Percentiles rank a stretch among this genome's conserved stretches.
These are phyloP conservation scores for Pediacus dermestoides DNA, from an alignment of 2,888 invertebrate species.

Conservation along the genomic window DNA sequence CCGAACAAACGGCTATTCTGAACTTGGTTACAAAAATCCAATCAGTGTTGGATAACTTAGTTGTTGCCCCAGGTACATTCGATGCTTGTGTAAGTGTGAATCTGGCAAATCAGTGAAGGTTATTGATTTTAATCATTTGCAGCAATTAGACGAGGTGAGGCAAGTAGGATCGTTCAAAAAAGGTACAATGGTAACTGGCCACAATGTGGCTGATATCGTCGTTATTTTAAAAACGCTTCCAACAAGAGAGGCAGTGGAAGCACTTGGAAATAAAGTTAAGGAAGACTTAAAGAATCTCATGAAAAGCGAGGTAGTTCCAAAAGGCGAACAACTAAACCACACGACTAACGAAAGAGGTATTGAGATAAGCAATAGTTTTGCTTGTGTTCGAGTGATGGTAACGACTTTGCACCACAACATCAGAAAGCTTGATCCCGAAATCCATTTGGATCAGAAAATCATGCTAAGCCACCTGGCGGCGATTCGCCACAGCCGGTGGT, in stretches of 20 bases:
- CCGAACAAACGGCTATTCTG: constrained; percentile 88
- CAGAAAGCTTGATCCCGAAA: constrained; percentile 87
- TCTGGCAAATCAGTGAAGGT: no score
- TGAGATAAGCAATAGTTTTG: constrained; percentile 80
- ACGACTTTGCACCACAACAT: constrained; percentile 93
- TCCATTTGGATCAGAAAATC: constrained; percentile 68
- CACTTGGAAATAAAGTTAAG: constrained; percentile 81
- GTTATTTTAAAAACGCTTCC: constrained; percentile 95
- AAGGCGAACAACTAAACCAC: constrained; percentile 56
- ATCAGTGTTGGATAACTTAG: constrained; percentile 87
- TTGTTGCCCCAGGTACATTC: constrained; percentile 90
- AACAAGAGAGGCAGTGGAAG: constrained; percentile 92
- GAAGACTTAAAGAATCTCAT: constrained; percentile 79
- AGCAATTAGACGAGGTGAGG: constrained; percentile 91
- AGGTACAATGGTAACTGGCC: constrained; percentile 94
- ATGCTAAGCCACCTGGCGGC: constrained; percentile 89
- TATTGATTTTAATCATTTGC: no score
- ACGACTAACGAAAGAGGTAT: constrained; percentile 75
- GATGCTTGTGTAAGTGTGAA: constrained; percentile 86
- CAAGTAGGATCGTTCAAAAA: constrained; percentile 98
- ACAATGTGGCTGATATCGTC: constrained; percentile 94
- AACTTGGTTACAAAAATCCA: constrained; percentile 95
- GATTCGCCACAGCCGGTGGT: constrained; percentile 95
- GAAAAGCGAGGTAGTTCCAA: constrained; percentile 60
- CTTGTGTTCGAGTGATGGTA: constrained; percentile 85